Conservation (phyloP, 37 sponge, comb jelly and placozoan genomes). For the Axinella damicornis region DNA sequence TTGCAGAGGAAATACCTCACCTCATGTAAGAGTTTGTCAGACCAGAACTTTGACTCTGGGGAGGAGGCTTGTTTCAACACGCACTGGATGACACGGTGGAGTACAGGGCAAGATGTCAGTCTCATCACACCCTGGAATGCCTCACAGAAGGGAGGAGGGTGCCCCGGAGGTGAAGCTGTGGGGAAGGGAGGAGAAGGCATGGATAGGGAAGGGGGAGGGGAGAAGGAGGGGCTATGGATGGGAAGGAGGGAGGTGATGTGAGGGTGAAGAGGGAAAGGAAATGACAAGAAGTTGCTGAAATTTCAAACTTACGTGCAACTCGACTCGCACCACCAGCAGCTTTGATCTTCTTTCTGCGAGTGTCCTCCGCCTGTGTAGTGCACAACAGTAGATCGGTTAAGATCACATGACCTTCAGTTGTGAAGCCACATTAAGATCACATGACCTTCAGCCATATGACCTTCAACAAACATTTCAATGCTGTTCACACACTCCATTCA, state of each 20-base stretch:
- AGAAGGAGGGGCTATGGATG: too few relatives aligned
- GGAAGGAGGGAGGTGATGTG: too few relatives aligned
- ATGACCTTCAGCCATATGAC: too few relatives aligned
- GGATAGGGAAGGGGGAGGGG: too few relatives aligned
- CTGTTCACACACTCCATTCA: background rate
- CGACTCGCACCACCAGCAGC: slow-evolving; percentile 12
- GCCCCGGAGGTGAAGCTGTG: slow-evolving; percentile 48
- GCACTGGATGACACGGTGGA: slow-evolving; percentile 49
- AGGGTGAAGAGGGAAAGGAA: background rate
- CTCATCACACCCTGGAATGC: slow-evolving; percentile 61
- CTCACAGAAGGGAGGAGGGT: slow-evolving; percentile 61
- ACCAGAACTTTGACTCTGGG: slow-evolving; percentile 54
- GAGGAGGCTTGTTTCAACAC: slow-evolving; percentile 62
- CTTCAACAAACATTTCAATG: background rate
- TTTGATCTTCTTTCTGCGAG: slow-evolving; percentile 52
- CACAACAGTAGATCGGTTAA: background rate
- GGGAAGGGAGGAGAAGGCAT: too few relatives aligned
- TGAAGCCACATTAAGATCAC: too few relatives aligned
- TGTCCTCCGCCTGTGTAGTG: slow-evolving; percentile 70
- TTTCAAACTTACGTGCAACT: background rate
- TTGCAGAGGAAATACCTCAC: too few relatives aligned
- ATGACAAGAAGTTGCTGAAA: background rate
- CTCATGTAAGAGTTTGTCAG: slow-evolving; percentile 72
- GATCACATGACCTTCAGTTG: background rate
- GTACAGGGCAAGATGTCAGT: slow-evolving; percentile 40